A percentile compares a stretch with the other conserved stretches of the same genome.
phyloP scores from a whole-genome alignment of 2,113 vertebrate genomes.

The Sterna hirundo region DNA sequence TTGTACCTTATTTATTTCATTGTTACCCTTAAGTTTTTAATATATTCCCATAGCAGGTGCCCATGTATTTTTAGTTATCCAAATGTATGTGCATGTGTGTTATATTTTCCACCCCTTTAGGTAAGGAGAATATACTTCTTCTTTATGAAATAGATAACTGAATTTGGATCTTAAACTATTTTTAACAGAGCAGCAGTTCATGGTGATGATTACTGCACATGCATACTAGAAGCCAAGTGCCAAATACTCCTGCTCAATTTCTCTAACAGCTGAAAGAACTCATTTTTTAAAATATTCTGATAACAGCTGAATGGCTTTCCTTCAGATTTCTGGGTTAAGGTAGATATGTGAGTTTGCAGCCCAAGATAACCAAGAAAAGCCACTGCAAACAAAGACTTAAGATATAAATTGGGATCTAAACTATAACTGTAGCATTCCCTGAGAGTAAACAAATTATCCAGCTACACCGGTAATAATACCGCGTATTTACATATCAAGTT shows the following conservation, averaged over 20 bases:
- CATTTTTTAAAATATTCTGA: background rate
- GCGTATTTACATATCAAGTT: background rate
- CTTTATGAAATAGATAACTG: background rate
- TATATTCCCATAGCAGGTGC: background rate
- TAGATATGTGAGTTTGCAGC: background rate
- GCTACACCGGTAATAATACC: background rate
- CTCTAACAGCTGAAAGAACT: constrained; percentile 9
- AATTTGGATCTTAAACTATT: constrained; percentile 9
- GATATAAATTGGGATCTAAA: background rate
- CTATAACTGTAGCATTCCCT: background rate
- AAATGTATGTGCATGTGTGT: background rate
- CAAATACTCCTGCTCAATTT: constrained; percentile 7
- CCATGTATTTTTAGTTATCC: background rate
- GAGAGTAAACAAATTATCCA: background rate
- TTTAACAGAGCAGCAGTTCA: constrained; percentile 1
- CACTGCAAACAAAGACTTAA: background rate
- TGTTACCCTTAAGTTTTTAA: background rate
- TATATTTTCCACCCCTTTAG: background rate
- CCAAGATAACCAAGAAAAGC: background rate
- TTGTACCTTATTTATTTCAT: background rate
- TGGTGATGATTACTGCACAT: background rate
- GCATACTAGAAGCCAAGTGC: background rate
- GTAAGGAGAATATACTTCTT: background rate
- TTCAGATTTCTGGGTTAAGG: background rate
- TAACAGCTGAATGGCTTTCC: background rate